A percentile compares a stretch with the other conserved stretches of the same genome.
These are phyloP conservation scores for Oncorhynchus keta DNA, from an alignment of 2,113 vertebrate species.

Conservation along the genomic window DNA sequence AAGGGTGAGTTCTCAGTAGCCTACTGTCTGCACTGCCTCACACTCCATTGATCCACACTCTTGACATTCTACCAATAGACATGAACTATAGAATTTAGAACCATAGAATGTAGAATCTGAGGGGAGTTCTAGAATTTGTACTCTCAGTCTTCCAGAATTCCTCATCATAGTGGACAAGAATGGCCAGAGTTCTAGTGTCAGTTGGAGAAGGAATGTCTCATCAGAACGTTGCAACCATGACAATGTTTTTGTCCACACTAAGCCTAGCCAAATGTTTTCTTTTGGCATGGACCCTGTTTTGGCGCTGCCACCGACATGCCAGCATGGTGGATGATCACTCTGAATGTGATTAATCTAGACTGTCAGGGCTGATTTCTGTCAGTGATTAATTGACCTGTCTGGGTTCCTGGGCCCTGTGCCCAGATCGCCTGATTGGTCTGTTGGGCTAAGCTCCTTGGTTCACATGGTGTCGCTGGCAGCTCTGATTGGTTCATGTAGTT, in stretches of 20 bases:
- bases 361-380: conserved; percentile 62
- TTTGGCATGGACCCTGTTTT: conserved; percentile 13
- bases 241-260: neutral
- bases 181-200: too few species aligned
- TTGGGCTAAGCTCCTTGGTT: conserved; percentile 5
- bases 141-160: too few species aligned
- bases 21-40: too few species aligned
- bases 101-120: too few species aligned
- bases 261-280: neutral
- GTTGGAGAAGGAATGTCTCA: too few species aligned
- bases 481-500: neutral
- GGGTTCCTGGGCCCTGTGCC: conserved; percentile 34
- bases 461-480: neutral
- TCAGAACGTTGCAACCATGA: neutral
- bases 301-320: conserved; percentile 31
- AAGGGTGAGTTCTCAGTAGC: conserved; percentile 65
- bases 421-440: conserved; percentile 20
- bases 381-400: conserved; percentile 32
- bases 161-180: too few species aligned
- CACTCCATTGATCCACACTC: too few species aligned
- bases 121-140: too few species aligned
- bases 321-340: conserved; percentile 51
- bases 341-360: conserved; percentile 55
- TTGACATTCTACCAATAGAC: too few species aligned
- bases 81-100: too few species aligned